Conservation (phyloP, 92 coral and sea anemone species). For the Parazoanthus swiftii region DNA sequence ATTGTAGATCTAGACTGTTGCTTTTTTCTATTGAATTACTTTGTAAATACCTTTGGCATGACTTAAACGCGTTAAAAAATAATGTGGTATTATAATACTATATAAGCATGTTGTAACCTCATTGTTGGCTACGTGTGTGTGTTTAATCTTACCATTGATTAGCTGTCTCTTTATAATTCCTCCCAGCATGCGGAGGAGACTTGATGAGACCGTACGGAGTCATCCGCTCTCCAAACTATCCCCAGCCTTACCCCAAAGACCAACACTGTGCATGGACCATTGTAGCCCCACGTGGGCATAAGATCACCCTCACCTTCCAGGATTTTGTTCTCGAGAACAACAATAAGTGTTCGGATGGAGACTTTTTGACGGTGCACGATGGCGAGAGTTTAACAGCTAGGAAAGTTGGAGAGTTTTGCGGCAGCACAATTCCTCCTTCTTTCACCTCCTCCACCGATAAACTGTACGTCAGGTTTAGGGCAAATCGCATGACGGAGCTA, state of each 20-base stretch:
- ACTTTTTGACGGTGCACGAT: slow-evolving; percentile 63
- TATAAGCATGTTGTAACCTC: slow-evolving; percentile 7
- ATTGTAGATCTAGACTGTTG: too few species aligned
- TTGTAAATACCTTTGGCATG: too few species aligned
- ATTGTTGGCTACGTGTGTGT: background rate
- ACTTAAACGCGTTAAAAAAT: background rate
- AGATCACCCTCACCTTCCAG: slow-evolving; percentile 56
- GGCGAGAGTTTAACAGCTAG: slow-evolving; percentile 55
- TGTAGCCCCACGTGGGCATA: slow-evolving; percentile 64
- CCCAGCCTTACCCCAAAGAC: slow-evolving; percentile 53
- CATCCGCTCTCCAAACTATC: slow-evolving; percentile 66
- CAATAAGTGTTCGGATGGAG: slow-evolving; percentile 51
- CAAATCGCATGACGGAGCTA: slow-evolving; percentile 50
- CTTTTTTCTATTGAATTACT: background rate
- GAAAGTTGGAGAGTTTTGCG: slow-evolving; percentile 66
- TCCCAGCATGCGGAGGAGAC: slow-evolving; percentile 59
- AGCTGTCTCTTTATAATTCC: background rate
- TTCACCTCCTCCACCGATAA: slow-evolving; percentile 57
- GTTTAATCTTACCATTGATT: background rate
- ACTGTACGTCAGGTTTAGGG: slow-evolving; percentile 60
- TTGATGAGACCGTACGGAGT: slow-evolving; percentile 55
- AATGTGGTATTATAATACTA: background rate
- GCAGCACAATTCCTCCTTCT: slow-evolving; percentile 50
- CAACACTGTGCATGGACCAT: slow-evolving; percentile 70
- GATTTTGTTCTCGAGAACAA: slow-evolving; percentile 62